Conservation (phyloP, 2,888 invertebrate species). For the Reticulitermes lucifugus region DNA sequence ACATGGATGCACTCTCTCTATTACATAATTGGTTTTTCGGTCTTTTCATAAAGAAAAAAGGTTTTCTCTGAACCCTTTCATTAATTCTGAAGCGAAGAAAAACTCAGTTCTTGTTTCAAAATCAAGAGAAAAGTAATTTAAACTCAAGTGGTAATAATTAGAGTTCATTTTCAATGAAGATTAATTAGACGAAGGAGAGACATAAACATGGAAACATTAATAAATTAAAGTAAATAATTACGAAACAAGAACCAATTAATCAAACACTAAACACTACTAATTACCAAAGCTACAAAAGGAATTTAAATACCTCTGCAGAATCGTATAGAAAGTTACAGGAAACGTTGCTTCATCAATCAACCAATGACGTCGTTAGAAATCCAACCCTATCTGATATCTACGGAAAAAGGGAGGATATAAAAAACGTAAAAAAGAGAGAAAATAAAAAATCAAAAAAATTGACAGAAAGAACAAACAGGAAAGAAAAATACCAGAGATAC, state of each 20-base stretch:
- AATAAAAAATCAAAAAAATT: too few species aligned
- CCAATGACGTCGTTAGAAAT: too few species aligned
- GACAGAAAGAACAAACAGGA: too few species aligned
- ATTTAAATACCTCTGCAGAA: neutral
- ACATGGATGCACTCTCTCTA: neutral
- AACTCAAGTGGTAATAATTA: slow-evolving; percentile 30
- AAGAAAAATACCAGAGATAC: too few species aligned
- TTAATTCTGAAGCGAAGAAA: neutral
- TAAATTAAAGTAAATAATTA: slow-evolving; percentile 17
- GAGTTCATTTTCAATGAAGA: slow-evolving; percentile 9
- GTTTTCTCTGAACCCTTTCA: neutral
- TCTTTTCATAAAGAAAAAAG: neutral
- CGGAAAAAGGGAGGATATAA: too few species aligned
- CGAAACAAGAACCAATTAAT: slow-evolving; percentile 27
- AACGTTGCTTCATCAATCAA: too few species aligned
- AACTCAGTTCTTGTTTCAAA: neutral
- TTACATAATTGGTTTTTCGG: neutral
- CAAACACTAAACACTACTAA: neutral
- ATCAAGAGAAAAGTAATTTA: slow-evolving; percentile 26
- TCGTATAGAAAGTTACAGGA: too few species aligned
- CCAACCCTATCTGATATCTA: too few species aligned
- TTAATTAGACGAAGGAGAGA: slow-evolving; percentile 14
- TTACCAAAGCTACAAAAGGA: neutral
- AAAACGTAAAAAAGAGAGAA: too few species aligned
- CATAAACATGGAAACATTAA: neutral